Evolutionary conservation across 2,797 vertebrate species (phyloP).

Genomic region (Otolemur crassicaudatus): DNA sequence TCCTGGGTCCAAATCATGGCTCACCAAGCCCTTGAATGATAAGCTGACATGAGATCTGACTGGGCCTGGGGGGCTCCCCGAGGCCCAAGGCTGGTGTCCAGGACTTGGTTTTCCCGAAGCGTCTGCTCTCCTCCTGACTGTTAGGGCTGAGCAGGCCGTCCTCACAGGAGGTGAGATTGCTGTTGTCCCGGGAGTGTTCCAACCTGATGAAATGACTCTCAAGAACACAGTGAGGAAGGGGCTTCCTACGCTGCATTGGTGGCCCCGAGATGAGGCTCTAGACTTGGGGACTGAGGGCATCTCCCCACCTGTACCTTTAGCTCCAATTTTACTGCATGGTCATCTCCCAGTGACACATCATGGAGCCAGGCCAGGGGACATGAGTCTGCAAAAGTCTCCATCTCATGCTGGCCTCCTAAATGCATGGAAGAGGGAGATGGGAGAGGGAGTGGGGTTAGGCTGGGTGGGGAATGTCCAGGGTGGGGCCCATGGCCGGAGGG

Average conservation of each 20-base stretch:
- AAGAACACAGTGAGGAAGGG: neutral
- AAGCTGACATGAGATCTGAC: neutral
- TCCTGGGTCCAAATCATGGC: slow-evolving; percentile 50
- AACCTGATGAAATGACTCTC: fast-evolving
- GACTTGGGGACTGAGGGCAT: neutral
- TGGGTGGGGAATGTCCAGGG: fast-evolving
- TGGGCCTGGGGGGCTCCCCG: slow-evolving; percentile 35
- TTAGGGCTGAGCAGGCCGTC: fast-evolving
- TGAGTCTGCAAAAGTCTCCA: neutral
- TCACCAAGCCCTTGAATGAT: slow-evolving; percentile 70
- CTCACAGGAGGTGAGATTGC: fast-evolving
- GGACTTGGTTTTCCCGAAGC: too few species aligned
- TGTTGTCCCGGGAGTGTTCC: fast-evolving
- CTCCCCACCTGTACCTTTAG: fast-evolving
- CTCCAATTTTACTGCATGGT: fast-evolving
- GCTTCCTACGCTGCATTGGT: neutral
- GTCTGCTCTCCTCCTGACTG: fast-evolving
- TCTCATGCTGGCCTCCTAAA: fast-evolving
- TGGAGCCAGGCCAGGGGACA: neutral
- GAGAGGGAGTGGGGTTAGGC: fast-evolving
- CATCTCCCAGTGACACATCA: neutral
- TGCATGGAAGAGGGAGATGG: fast-evolving
- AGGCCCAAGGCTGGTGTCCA: fast-evolving
- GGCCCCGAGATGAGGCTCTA: neutral
- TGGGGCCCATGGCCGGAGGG: fast-evolving